These are phyloP conservation scores for Antechinus stuartii DNA, from an alignment of 2,113 vertebrate species.

Conservation along the genomic window DNA sequence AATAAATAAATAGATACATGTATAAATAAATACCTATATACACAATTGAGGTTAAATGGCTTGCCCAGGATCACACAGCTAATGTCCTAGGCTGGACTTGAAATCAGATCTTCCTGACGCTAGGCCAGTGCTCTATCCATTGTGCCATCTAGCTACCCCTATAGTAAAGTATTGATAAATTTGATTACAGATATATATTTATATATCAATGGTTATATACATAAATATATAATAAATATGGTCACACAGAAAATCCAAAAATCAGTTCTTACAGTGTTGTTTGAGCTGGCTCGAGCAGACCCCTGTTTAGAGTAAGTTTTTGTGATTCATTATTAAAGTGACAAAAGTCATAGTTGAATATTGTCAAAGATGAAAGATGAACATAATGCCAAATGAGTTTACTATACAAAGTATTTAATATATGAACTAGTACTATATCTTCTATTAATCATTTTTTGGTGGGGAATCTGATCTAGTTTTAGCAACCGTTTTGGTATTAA, in stretches of 20 bases:
- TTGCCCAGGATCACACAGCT: background rate
- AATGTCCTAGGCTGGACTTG: background rate
- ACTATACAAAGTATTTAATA: background rate
- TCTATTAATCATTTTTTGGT: background rate
- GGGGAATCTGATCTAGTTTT: background rate
- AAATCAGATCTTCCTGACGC: background rate
- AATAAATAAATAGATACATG: no score
- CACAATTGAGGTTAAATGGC: background rate
- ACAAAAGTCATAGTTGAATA: background rate
- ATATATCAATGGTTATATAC: background rate
- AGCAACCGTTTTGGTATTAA: background rate
- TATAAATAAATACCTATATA: no score
- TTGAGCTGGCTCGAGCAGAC: background rate
- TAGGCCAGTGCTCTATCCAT: background rate
- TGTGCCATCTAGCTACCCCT: background rate
- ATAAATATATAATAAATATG: background rate
- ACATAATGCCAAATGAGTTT: background rate
- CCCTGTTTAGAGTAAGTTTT: background rate
- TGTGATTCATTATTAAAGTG: background rate
- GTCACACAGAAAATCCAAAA: background rate
- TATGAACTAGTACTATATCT: background rate
- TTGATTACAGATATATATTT: background rate
- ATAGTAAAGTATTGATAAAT: no score
- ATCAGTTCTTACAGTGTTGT: background rate
- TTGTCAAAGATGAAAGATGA: background rate